Evolutionary conservation across 2,113 vertebrate genomes (phyloP), one percentile per base, ranked within the genome.

Genomic region (Gasterosteus aculeatus): DNA sequence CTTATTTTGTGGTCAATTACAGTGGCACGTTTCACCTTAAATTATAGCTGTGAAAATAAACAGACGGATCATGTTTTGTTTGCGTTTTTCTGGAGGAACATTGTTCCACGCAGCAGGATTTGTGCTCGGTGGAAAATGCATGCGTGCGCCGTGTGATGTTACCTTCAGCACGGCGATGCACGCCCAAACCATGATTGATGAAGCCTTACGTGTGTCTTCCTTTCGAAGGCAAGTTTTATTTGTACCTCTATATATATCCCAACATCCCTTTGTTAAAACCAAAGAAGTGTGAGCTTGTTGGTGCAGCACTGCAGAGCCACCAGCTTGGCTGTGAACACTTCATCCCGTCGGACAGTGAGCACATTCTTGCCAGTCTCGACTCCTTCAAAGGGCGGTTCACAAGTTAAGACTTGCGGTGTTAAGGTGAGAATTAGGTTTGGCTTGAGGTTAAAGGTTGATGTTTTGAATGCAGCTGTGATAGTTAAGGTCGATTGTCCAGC

Each of bases 1-100:
- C 63, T 78, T 82, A 46, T 66, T 87, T 71, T 87, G 83, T 62
- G 80, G 83, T 86, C 69, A 86, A 61, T 89, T 82, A 85, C 53
- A 81, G 81, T 76, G 76, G 49, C 59, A 58, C 81, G 61, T 79
- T 71, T 60, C 1, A 35, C 41, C 80, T 31, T 42, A 56, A 62
- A 85, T 77, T 66, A 44, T 7, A 69, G 44, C 62, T 72, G 26
- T 49, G 61, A 80, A 69, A 49, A 53, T 60, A 73, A 78, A 60
- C 51, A 81, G 47, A 66, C n/a, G 7, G 56, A 60, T 70, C 31
- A 46, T 73, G 38, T 78, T 64, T 69, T 49, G 31, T 57, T 77
- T 72, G n/a, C 33, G n/a, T 74, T 64, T 41, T 42, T 26, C 9
- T 71, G 19, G 42, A 63, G 16, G 9, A 74, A 47, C 57, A 54